Evolutionary conservation across 2,888 invertebrate genomes (phyloP).

Genomic region (Mythimna ferrago): DNA sequence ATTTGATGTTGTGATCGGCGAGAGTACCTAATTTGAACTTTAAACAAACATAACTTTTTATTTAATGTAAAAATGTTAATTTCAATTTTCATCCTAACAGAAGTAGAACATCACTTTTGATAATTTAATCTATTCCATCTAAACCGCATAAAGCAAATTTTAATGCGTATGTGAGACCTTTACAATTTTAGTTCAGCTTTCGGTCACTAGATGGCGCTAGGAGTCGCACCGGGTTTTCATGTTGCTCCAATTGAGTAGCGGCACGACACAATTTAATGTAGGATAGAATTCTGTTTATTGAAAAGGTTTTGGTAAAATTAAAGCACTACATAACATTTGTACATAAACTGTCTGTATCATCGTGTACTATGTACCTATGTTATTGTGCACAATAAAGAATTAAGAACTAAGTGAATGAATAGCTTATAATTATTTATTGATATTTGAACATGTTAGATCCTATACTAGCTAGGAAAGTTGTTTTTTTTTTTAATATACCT

Average conservation of each 20-base stretch:
- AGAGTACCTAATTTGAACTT: neutral
- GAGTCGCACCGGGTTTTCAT: slow-evolving; percentile 47
- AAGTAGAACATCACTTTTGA: neutral
- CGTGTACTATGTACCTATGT: no score
- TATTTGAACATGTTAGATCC: no score
- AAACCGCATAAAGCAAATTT: neutral
- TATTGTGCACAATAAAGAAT: no score
- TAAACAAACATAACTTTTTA: neutral
- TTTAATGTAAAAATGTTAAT: neutral
- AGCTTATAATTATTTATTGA: neutral
- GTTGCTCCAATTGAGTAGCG: neutral
- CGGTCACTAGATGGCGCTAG: slow-evolving; percentile 84
- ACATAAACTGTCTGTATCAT: no score
- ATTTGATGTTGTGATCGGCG: slow-evolving; percentile 7
- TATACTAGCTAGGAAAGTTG: no score
- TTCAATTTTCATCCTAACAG: neutral
- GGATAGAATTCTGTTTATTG: neutral
- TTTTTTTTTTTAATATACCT: no score
- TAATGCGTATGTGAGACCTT: neutral
- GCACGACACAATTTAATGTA: neutral
- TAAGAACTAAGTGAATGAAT: neutral
- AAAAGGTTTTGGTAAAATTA: neutral
- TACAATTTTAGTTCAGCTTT: slow-evolving; percentile 76
- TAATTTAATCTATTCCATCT: neutral
- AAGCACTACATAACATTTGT: neutral